Conservation (phyloP, 2,113 vertebrate species). For the Bothrops jararaca region DNA sequence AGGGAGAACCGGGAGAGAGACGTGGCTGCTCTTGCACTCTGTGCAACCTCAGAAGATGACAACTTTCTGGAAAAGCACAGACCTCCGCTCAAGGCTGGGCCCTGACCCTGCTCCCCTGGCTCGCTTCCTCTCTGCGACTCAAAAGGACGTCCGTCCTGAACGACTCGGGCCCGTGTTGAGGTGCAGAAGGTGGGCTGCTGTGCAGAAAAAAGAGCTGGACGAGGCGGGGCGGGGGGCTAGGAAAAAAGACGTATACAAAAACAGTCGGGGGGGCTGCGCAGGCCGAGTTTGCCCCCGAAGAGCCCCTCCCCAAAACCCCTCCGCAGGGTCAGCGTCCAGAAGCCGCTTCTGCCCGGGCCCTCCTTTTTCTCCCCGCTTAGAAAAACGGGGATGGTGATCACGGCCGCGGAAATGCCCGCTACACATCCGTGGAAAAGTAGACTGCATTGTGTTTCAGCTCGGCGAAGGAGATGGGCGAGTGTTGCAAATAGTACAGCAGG, state of each 20-base stretch:
- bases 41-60: constrained; percentile 31
- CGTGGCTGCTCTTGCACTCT: constrained; percentile 26
- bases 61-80: constrained; percentile 53
- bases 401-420: constrained; percentile 61
- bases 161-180: constrained; percentile 59
- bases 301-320: background rate
- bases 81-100: constrained; percentile 53
- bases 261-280: constrained; percentile 60
- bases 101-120: constrained; percentile 57
- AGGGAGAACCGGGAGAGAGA: background rate
- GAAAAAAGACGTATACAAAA: constrained; percentile 43
- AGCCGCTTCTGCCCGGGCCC: constrained; percentile 41
- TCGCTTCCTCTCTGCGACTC: constrained; percentile 53
- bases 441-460: constrained; percentile 96
- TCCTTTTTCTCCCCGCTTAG: background rate
- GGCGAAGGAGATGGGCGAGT: constrained; percentile 88
- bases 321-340: constrained; percentile 29
- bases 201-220: constrained; percentile 45
- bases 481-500: constrained; percentile 97
- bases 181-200: constrained; percentile 62
- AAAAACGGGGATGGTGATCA: constrained; percentile 28
- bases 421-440: constrained; percentile 98
- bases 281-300: constrained; percentile 49
- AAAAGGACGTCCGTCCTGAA: constrained; percentile 68
- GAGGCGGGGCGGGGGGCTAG: background rate